phyloP scores from a whole-genome alignment of 2,113 vertebrate genomes.

The Barbus barbus region DNA sequence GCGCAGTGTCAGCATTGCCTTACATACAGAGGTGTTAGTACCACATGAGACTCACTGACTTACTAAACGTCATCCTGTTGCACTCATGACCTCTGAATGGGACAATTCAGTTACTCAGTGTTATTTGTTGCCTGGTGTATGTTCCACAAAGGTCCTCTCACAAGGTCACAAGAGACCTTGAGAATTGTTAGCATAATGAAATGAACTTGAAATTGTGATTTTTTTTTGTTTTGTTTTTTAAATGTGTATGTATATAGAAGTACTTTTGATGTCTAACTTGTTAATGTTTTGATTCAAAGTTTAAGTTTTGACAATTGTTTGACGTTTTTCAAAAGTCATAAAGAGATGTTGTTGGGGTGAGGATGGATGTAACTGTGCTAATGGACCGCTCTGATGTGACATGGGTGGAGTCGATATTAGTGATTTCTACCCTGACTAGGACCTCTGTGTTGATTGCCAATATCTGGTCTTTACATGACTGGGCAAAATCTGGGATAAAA shows the following conservation, averaged over 20 bases:
- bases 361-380: background rate
- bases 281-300: background rate
- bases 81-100: background rate
- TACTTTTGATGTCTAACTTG: background rate
- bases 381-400: background rate
- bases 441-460: background rate
- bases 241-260: background rate
- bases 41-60: slow-evolving; percentile 14
- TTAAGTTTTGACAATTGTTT: background rate
- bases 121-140: background rate
- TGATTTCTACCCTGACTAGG: background rate
- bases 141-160: background rate
- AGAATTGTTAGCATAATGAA: background rate
- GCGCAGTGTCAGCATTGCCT: slow-evolving; percentile 33
- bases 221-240: too few species aligned
- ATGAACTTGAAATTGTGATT: too few species aligned
- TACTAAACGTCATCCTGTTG: slow-evolving; percentile 21
- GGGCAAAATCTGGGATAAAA: background rate
- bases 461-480: background rate
- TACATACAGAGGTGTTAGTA: slow-evolving; percentile 29
- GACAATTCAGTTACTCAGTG: background rate
- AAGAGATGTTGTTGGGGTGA: background rate
- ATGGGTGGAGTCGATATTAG: slow-evolving; percentile 12
- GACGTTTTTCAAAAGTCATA: background rate
- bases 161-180: slow-evolving; percentile 12